phyloP scores from a whole-genome alignment of 1,140 invertebrate genomes.

The Brachystomella parvula region DNA sequence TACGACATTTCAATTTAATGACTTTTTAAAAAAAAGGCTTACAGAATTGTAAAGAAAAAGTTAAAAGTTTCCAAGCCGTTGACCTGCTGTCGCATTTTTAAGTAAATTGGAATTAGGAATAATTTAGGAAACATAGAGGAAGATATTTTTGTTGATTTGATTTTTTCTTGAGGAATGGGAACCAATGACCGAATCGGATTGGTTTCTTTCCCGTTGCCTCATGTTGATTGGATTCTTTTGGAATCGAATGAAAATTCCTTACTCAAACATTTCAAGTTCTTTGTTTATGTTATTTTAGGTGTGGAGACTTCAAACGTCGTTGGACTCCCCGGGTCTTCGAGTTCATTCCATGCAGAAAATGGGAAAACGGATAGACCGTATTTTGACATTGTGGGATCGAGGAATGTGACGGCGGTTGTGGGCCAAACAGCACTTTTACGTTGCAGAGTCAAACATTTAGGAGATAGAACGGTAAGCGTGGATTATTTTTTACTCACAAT shows the following conservation, averaged over 20 bases:
- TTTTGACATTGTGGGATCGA: conserved; percentile 71
- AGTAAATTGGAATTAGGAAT: too few relatives aligned
- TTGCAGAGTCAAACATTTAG: conserved; percentile 76
- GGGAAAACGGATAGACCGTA: conserved; percentile 57
- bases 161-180: too few relatives aligned
- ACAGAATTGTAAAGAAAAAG: too few relatives aligned
- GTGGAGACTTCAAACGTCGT: conserved; percentile 36
- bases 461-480: conserved; percentile 79
- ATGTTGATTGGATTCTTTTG: not conserved
- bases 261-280: not conserved
- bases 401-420: conserved; percentile 73
- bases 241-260: too few relatives aligned
- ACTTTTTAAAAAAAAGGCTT: too few relatives aligned
- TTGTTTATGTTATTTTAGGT: conserved; percentile 17
- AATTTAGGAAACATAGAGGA: too few relatives aligned
- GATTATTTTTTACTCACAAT: too few relatives aligned
- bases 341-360: conserved; percentile 32
- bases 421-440: conserved; percentile 71
- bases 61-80: too few relatives aligned
- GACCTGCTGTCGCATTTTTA: too few relatives aligned
- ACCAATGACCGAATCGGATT: too few relatives aligned
- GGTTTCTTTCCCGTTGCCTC: not conserved
- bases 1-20: too few relatives aligned
- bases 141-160: too few relatives aligned
- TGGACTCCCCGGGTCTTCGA: conserved; percentile 32